These are phyloP conservation scores for Eurois occulta DNA, from an alignment of 2,888 invertebrate species.

Conservation along the genomic window DNA sequence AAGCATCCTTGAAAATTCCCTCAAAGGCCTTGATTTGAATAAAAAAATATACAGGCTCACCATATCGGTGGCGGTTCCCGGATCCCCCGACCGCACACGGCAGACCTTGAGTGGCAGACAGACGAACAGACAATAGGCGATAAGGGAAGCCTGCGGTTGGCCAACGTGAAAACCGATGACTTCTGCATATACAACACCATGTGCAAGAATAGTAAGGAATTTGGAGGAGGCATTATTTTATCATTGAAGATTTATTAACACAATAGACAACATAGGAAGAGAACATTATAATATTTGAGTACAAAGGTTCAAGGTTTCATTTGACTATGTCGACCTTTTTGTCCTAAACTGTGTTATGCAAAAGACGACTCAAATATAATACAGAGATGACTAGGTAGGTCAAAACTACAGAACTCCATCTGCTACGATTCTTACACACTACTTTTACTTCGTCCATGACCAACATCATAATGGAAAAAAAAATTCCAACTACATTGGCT, in stretches of 20 bases:
- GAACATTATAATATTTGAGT: neutral
- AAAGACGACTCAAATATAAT: neutral
- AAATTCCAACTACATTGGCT: neutral
- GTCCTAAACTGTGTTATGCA: neutral
- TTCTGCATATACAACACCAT: conserved; percentile 74
- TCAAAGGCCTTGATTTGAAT: conserved; percentile 55
- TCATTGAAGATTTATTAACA: neutral
- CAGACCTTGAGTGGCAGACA: conserved; percentile 76
- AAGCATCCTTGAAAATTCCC: conserved; percentile 42
- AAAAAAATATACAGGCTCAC: conserved; percentile 48
- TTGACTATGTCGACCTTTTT: neutral
- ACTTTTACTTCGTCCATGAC: neutral
- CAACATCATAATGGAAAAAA: neutral
- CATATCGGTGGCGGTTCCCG: conserved; percentile 62
- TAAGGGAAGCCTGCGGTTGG: conserved; percentile 85
- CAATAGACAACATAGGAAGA: neutral
- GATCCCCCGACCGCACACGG: conserved; percentile 73
- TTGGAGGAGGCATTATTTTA: conserved; percentile 33
- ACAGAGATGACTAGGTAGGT: no score
- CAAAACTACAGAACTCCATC: neutral
- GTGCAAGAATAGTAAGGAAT: neutral
- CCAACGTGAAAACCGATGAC: conserved; percentile 75
- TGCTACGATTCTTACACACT: neutral
- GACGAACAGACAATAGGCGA: conserved; percentile 81
- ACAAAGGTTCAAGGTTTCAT: neutral